Base-by-base conservation (phyloP, 23 tunicate species). In the Styela clava region DNA sequence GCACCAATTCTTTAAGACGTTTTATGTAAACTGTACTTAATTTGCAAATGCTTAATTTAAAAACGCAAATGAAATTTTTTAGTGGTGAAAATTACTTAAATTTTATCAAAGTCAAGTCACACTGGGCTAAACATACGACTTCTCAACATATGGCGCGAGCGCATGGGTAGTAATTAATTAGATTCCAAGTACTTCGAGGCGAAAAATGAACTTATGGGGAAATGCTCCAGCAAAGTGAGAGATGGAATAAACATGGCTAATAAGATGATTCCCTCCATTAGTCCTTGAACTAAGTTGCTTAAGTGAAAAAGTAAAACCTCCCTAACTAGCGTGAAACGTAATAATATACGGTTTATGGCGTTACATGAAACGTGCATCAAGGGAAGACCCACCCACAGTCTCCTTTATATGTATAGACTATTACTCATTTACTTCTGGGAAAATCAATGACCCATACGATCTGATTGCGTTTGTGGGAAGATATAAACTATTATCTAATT, bases 81-180 rank as follows among this genome's bases (percentile, higher is more conserved):
- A 69, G 37, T 26, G 89, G 86, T 22, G 97, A 90, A 69, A 91
- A 91, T 72, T 86, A 90, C 97, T 91, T 79, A 44, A 5, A 44
- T 44, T 44, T 44, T 44, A 44, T 67, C 30, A 67, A 25, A 67
- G 0, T 61, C 64, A 44, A 44, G 7, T 44, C 56, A 12, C 56
- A 44, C 56, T 44, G 7, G 56, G 12, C 56, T 44, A 44, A 44
- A 44, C 56, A 44, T 44, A 5, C 56, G 9, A 5, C 56, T 44
- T 44, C 56, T 12, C 12, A 52, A 56, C 81, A 76, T 76, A 52
- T 44, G 64, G 81, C 81, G 0, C 28, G 37, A 44, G 31, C 81
- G 24, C n/a, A 52, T 22, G 68, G 9, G 0, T 44, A 0, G 1
- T 76, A 76, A 76, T 2, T 52, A 71, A 71, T 71, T 71, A 19